Conservation (phyloP, 2,113 vertebrate species). For the Natator depressus region DNA sequence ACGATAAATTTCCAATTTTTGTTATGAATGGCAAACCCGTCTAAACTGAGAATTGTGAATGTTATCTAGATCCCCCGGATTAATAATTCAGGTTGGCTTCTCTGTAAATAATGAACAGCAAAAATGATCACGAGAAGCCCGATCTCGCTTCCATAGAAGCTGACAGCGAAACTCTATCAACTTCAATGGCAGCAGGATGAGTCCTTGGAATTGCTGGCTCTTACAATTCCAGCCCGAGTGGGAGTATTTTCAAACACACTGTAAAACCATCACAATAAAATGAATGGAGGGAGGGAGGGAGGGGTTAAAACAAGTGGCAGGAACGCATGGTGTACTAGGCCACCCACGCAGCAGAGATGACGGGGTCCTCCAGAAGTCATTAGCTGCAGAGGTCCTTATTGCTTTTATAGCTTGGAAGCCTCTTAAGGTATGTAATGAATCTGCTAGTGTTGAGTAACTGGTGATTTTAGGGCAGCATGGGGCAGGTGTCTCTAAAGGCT, state of each 20-base stretch:
- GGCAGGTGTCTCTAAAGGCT: not conserved
- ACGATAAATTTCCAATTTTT: constrained; percentile 78
- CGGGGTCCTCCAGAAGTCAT: not conserved
- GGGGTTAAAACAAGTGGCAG: too few relatives aligned
- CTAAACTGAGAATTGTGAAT: constrained; percentile 56
- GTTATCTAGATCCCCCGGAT: constrained; percentile 66
- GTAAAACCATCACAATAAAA: not conserved
- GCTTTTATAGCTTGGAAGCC: not conserved
- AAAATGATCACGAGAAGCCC: not conserved
- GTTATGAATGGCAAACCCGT: constrained; percentile 70
- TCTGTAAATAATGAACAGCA: constrained; percentile 58
- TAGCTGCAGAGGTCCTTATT: not conserved
- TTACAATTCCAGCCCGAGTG: not conserved
- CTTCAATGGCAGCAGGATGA: not conserved
- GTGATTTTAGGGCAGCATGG: not conserved
- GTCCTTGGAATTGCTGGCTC: accelerated
- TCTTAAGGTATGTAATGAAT: not conserved
- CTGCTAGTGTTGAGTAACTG: not conserved
- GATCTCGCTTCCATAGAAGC: not conserved
- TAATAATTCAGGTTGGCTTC: constrained; percentile 72
- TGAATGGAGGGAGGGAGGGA: not conserved
- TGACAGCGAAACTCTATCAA: not conserved
- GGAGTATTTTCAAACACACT: not conserved
- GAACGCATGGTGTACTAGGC: not conserved
- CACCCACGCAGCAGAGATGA: not conserved